Base-by-base conservation (phyloP, 2,797 vertebrate genomes). In the Denticeps clupeoides region DNA sequence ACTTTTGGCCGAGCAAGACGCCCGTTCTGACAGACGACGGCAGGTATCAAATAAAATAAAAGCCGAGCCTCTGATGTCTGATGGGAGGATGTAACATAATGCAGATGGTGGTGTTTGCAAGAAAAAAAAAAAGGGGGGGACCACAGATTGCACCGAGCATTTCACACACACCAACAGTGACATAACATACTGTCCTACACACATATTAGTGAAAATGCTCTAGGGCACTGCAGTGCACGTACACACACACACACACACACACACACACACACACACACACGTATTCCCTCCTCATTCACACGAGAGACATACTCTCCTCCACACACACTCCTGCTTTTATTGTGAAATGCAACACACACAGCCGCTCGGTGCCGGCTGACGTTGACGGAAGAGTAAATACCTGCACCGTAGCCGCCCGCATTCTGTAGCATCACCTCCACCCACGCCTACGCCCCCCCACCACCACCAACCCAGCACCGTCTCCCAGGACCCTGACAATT, bases 1-100 rank as follows among this genome's bases (percentile, higher is more conserved):
- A 42, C 46, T 53, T 67, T 67, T 59, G 63, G 60, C 47, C 50
- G 55, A 42, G 59, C 54, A 60, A 41, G 38, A 63, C 33, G 41
- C n/a, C n/a, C n/a, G n/a, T n/a, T n/a, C n/a, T n/a, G n/a, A n/a
- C n/a, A n/a, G n/a, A n/a, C n/a, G n/a, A n/a, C n/a, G n/a, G n/a
- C n/a, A n/a, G n/a, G n/a, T n/a, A n/a, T n/a, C n/a, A n/a, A n/a
- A n/a, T n/a, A n/a, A n/a, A n/a, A n/a, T n/a, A n/a, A n/a, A n/a
- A n/a, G n/a, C n/a, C n/a, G n/a, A n/a, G n/a, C n/a, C n/a, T n/a
- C n/a, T n/a, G n/a, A n/a, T n/a, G n/a, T n/a, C n/a, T n/a, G n/a
- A n/a, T n/a, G n/a, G n/a, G n/a, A n/a, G n/a, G n/a, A n/a, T n/a
- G n/a, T n/a, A n/a, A 51, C 26, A 43, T 32, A 13, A 22, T 12